Conservation (phyloP, 2,888 invertebrate genomes). For the Drepana falcataria region DNA sequence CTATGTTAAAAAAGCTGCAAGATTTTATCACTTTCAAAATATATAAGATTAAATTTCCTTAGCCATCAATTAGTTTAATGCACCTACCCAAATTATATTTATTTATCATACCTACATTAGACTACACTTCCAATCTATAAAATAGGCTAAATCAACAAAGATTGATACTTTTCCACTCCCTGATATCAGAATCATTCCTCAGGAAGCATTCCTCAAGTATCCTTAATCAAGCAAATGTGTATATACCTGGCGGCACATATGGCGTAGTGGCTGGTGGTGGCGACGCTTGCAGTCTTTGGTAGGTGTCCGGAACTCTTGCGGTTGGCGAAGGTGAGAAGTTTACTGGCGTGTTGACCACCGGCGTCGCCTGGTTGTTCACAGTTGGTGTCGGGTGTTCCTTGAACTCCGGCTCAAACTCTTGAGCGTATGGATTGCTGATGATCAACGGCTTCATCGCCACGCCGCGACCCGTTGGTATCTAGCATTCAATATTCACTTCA, state of each 20-base stretch:
- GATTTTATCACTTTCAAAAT: too few relatives aligned
- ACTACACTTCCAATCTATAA: too few relatives aligned
- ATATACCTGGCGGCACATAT: conserved; percentile 64
- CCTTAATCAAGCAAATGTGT: background rate
- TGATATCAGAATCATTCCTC: background rate
- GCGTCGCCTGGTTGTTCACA: conserved; percentile 18
- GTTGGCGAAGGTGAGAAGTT: conserved; percentile 48
- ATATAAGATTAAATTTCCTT: too few relatives aligned
- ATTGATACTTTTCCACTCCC: too few relatives aligned
- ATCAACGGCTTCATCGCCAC: conserved; percentile 59
- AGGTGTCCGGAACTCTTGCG: conserved; percentile 27
- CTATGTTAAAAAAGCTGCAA: too few relatives aligned
- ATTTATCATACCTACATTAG: too few relatives aligned
- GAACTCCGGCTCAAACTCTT: conserved; percentile 65
- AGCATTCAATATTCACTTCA: conserved; percentile 4
- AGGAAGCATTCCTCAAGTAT: background rate
- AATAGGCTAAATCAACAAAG: too few relatives aligned
- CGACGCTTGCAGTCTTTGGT: conserved; percentile 58
- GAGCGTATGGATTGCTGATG: conserved; percentile 71
- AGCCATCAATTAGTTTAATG: too few relatives aligned
- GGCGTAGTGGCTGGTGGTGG: conserved; percentile 58
- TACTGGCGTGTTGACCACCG: conserved; percentile 18
- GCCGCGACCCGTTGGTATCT: conserved; percentile 68
- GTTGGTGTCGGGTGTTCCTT: conserved; percentile 38
- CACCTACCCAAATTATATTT: too few relatives aligned